Conservation (phyloP, 2,888 invertebrate genomes). For the Hirtodrosophila duncani region DNA sequence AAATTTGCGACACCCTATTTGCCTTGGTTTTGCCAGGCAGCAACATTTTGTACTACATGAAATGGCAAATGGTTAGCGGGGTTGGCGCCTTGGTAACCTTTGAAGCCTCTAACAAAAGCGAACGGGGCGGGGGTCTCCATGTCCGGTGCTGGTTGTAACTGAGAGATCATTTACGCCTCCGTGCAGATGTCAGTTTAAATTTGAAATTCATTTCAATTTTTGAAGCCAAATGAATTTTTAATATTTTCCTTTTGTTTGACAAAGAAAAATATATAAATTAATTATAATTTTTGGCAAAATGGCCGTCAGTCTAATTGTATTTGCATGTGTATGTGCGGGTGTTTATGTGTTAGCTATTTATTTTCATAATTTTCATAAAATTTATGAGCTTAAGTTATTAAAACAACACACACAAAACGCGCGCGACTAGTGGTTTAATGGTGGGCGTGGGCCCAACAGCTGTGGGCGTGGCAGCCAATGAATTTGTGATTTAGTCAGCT, state of each 20-base stretch:
- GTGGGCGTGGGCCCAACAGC: neutral
- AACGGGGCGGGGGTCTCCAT: neutral
- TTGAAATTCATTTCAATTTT: conserved; percentile 9
- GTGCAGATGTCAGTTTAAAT: conserved; percentile 51
- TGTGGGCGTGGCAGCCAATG: conserved; percentile 25
- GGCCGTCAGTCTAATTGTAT: neutral
- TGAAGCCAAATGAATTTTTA: conserved; percentile 42
- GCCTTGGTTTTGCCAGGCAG: too few species aligned
- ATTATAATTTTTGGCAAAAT: conserved; percentile 26
- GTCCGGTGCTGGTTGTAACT: too few species aligned
- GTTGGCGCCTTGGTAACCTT: conserved; percentile 57
- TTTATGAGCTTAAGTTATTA: conserved; percentile 68
- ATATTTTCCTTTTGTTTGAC: too few species aligned
- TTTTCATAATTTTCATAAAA: conserved; percentile 68
- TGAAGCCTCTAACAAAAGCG: conserved; percentile 38
- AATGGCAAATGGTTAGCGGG: conserved; percentile 1
- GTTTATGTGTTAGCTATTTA: conserved; percentile 45
- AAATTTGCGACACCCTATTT: too few species aligned
- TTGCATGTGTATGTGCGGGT: conserved; percentile 1
- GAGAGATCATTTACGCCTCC: conserved; percentile 37
- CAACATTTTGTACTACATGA: conserved; percentile 7
- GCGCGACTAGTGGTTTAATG: conserved; percentile 12
- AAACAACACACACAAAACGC: conserved; percentile 41
- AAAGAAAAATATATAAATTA: too few species aligned
- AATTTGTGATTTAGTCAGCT: conserved; percentile 48